These are phyloP conservation scores for Helicorthomorpha holstii DNA, from an alignment of 1,140 invertebrate genomes.

Conservation along the genomic window DNA sequence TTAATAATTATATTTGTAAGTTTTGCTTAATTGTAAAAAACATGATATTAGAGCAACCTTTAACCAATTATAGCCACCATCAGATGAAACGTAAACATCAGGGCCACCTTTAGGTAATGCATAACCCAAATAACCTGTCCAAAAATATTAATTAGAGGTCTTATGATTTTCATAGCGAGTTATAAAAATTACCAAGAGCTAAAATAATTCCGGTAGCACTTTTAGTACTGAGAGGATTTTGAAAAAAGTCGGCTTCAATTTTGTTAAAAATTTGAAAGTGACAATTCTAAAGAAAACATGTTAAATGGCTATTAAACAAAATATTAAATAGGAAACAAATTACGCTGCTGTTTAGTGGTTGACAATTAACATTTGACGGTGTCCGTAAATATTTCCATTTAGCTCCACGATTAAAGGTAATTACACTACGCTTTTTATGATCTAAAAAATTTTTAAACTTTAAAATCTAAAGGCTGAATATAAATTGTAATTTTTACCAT, in stretches of 20 bases:
- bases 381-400: background rate
- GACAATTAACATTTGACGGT: too few species aligned
- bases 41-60: background rate
- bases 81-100: constrained; percentile 24
- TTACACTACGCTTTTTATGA: background rate
- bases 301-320: too few species aligned
- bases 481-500: constrained; percentile 3
- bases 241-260: background rate
- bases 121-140: constrained; percentile 22
- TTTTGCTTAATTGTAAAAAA: constrained; percentile 5
- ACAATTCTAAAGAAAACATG: background rate
- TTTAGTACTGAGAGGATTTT: constrained; percentile 15
- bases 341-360: too few species aligned
- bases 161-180: background rate
- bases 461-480: background rate
- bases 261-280: background rate
- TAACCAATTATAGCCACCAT: constrained; percentile 25
- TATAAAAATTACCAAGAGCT: constrained; percentile 18
- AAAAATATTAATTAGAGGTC: background rate
- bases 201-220: constrained; percentile 20
- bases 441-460: background rate
- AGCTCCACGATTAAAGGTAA: background rate
- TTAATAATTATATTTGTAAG: constrained; percentile 12
- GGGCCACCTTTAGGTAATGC: constrained; percentile 22
- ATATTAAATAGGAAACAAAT: too few species aligned